Evolutionary conservation across 2,113 vertebrate species (phyloP), one percentile per base, ranked within the genome.

Genomic region (Cyanoderma ruficeps): DNA sequence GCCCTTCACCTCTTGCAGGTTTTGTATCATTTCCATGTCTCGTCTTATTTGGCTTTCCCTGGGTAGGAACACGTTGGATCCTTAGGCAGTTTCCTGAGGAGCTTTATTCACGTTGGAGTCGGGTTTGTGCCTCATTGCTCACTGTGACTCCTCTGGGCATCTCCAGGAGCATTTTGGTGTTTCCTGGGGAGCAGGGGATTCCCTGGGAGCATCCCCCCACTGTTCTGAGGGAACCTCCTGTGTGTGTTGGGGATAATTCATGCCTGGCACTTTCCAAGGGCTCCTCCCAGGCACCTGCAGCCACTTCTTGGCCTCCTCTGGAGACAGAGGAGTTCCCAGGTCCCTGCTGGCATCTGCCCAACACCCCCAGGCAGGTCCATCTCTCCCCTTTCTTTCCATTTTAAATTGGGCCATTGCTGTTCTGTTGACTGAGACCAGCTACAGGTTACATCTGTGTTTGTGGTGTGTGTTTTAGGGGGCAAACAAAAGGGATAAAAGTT

Each of bases 381-480:
- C 69, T 60, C 57, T 47, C 23, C 23, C 30, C 4, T 20, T 68
- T 60, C 59, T 50, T 27, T 22, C n/a, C 3, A 1, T 61, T 30
- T 27, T 18, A 12, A 46, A 65, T 27, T 14, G 23, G 23, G 31
- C 0, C 0, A 24, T 44, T 44, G 44, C 19, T 74, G 27, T 42
- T 33, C 35, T 27, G 83, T 37, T 17, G 64, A 8, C 35, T 12
- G 74, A 41, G 74, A 50, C 39, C 0, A 5, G 49, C 20, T 10
- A 2, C 55, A 2, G 12, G 55, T 22, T 39, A 35, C 49, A 65
- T 4, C 50, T 6, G 21, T 28, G 60, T 30, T 42, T 12, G 50
- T 8, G 15, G 27, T 1, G 17, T 21, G 20, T 21, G 10, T 52
- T 27, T 49, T 10, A 23, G 5, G 13, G 1, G 1, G 10, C 0